Base-by-base conservation (phyloP, 2,797 vertebrate species). In the Gila robusta region DNA sequence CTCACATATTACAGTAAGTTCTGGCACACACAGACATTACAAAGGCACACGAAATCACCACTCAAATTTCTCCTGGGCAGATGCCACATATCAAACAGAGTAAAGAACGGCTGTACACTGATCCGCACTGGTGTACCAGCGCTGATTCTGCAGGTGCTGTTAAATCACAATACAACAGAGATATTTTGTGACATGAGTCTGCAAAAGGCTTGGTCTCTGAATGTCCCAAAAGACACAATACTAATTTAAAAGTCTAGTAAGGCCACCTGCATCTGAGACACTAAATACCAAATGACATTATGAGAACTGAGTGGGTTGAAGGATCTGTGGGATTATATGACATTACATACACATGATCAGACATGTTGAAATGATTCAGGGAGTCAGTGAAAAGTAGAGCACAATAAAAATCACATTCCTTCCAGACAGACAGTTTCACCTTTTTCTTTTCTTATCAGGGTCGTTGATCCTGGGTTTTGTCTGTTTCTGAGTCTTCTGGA, bases 381-480 rank as follows among this genome's bases (percentile, higher is more conserved):
- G 21, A 21, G 23, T 64, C 47, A 52, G 23, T 62, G 12, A 79
- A 39, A 41, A 16, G 2, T 14, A 72, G 14, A 71, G 62, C 28
- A 81, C 19, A 59, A 16, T 21, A 52, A 54, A 59, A 71, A 23
- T 2, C 19, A 69, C 59, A 84, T 77, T 73, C 32, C 81, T 49
- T 10, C 11, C 41, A 67, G 17, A 37, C 70, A 37, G 69, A 95
- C 95, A 78, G 11, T 41, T 23, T 94, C 95, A 99, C 98, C 98
- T 99, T 97, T 99, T 99, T 93, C 98, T 97, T 96, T 98, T 99
- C 93, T 96, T 97, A 94, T 99, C 98, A 2, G 96, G 94, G 91
- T 99, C 98, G 89, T 93, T 97, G 91, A 97, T 94, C 95, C 95
- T 96, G 93, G 97, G 95, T 93, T 97, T 98, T 94, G 95, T 97